These are phyloP conservation scores for Telenomus remus DNA, from an alignment of 1,140 invertebrate species.

Conservation along the genomic window DNA sequence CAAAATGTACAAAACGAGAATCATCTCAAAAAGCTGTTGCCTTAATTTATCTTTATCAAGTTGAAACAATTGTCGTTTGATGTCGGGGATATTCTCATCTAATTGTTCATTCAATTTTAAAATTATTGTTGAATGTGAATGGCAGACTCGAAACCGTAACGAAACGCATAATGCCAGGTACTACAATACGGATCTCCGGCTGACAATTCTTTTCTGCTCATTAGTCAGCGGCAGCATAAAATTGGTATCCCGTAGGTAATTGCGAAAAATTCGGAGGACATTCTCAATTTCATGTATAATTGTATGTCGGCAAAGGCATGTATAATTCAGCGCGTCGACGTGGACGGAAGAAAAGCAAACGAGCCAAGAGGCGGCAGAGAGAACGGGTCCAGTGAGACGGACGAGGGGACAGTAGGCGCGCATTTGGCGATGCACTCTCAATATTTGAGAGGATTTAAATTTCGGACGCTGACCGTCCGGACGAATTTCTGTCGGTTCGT, in stretches of 20 bases:
- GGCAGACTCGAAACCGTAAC: slow-evolving; percentile 4
- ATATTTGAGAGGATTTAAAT: slow-evolving; percentile 75
- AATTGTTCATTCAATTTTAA: no score
- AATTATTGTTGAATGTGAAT: no score
- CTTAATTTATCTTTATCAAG: no score
- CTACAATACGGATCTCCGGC: no score
- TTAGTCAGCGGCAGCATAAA: slow-evolving; percentile 22
- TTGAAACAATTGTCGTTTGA: no score
- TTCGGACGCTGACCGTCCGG: slow-evolving; percentile 69
- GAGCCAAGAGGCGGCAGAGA: slow-evolving; percentile 32
- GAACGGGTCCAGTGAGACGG: slow-evolving; percentile 28
- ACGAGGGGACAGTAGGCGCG: slow-evolving; percentile 29
- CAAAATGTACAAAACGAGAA: no score
- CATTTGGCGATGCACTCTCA: slow-evolving; percentile 65
- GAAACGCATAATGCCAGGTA: no score
- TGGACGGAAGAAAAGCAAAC: slow-evolving; percentile 49
- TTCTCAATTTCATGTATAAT: slow-evolving; percentile 51
- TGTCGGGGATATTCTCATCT: no score
- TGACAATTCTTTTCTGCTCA: slow-evolving; percentile 26
- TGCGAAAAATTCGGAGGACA: slow-evolving; percentile 39
- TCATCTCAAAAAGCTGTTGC: no score
- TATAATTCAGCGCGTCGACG: slow-evolving; percentile 50
- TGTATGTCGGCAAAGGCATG: slow-evolving; percentile 36
- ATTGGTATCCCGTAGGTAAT: slow-evolving; percentile 22
- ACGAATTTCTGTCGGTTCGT: slow-evolving; percentile 71